These are phyloP conservation scores for Lamprologus sp. DNA, from an alignment of 2,113 vertebrate species.

Conservation along the genomic window DNA sequence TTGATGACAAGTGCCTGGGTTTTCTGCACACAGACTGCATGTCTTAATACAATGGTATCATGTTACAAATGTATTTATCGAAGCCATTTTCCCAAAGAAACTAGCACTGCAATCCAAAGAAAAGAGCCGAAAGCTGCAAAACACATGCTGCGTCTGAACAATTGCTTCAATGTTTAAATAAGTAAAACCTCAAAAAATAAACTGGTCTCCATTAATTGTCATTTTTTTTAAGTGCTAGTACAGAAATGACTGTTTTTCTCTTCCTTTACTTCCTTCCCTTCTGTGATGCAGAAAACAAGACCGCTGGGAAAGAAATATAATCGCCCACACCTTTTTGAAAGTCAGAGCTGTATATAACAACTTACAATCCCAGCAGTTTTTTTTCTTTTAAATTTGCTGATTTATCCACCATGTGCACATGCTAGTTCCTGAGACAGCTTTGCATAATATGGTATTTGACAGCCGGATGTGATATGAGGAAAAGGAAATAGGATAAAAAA, in stretches of 20 bases:
- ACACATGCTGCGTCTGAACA: neutral
- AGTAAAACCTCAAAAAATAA: neutral
- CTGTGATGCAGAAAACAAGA: constrained; percentile 37
- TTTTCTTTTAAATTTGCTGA: constrained; percentile 23
- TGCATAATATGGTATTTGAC: constrained; percentile 62
- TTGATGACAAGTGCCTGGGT: constrained; percentile 12
- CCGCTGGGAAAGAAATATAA: constrained; percentile 27
- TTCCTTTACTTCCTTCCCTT: neutral
- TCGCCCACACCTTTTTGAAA: constrained; percentile 45
- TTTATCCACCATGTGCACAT: constrained; percentile 57
- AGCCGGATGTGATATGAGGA: constrained; percentile 49
- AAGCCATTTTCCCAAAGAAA: constrained; percentile 8
- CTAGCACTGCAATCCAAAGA: neutral
- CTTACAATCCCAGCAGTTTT: constrained; percentile 27
- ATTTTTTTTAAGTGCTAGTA: neutral
- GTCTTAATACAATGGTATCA: constrained; percentile 10
- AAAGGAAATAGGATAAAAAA: constrained; percentile 52
- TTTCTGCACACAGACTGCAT: neutral
- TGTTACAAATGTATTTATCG: constrained; percentile 7
- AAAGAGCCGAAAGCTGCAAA: constrained; percentile 18
- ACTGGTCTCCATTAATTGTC: constrained; percentile 1
- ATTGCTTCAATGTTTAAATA: neutral
- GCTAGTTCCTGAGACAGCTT: constrained; percentile 40
- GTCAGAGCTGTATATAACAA: constrained; percentile 40
- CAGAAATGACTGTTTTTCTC: constrained; percentile 10